phyloP scores from a whole-genome alignment of 2,797 vertebrate genomes.

The Sebastolobus altivelis region DNA sequence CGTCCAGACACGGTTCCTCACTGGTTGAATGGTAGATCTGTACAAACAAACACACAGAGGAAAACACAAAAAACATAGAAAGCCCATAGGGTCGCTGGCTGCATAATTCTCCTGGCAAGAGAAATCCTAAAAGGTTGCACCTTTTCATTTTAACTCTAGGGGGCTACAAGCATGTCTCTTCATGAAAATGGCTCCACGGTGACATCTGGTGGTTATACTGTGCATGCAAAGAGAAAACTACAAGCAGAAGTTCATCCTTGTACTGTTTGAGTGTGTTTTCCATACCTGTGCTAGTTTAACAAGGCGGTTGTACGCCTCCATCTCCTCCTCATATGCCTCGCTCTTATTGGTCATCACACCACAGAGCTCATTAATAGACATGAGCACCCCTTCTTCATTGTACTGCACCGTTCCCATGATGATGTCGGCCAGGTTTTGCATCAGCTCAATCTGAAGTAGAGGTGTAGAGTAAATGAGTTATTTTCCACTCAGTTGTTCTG shows the following conservation, averaged over 20 bases:
- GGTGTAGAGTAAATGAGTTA: not conserved
- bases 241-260: not conserved
- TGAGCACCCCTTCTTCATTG: slow-evolving; percentile 76
- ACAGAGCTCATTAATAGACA: slow-evolving; percentile 83
- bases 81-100: not conserved
- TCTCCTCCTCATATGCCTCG: not conserved
- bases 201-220: slow-evolving; percentile 68
- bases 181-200: slow-evolving; percentile 12
- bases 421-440: slow-evolving; percentile 84
- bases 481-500: not conserved
- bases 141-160: not conserved
- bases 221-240: not conserved
- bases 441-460: slow-evolving; percentile 70
- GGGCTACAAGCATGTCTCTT: not conserved
- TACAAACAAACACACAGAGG: slow-evolving; percentile 14
- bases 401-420: slow-evolving; percentile 88
- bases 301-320: slow-evolving; percentile 67
- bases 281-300: slow-evolving; percentile 72
- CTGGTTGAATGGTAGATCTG: slow-evolving; percentile 77
- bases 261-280: not conserved
- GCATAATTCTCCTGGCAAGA: not conserved
- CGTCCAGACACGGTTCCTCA: slow-evolving; percentile 78
- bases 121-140: not conserved
- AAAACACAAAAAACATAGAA: not conserved
- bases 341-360: slow-evolving; percentile 79